These are phyloP conservation scores for Eupithecia abbreviata DNA, from an alignment of 2,888 invertebrate genomes.

Conservation along the genomic window DNA sequence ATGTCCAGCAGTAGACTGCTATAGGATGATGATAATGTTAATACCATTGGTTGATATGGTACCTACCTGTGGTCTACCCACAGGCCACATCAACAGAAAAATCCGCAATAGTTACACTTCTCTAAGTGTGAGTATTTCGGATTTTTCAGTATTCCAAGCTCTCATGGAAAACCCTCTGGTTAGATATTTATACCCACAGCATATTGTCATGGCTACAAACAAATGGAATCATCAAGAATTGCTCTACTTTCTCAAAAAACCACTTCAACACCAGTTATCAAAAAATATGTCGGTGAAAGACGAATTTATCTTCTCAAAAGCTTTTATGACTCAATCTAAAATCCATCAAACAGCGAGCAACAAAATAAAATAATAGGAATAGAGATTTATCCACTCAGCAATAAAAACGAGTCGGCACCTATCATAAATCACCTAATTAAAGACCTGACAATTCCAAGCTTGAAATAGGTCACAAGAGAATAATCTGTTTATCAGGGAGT, in stretches of 20 bases:
- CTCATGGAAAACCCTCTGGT: no score
- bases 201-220: neutral
- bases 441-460: slow-evolving; percentile 28
- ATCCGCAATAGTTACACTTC: neutral
- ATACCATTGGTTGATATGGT: no score
- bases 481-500: slow-evolving; percentile 38
- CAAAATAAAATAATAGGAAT: slow-evolving; percentile 25
- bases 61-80: no score
- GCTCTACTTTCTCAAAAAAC: neutral
- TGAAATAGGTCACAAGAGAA: slow-evolving; percentile 44
- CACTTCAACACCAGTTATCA: neutral
- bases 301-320: slow-evolving; percentile 11
- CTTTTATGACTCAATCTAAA: slow-evolving; percentile 24
- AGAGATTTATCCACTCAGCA: slow-evolving; percentile 24
- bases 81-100: neutral
- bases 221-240: neutral
- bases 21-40: no score
- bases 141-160: no score
- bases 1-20: no score
- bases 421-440: slow-evolving; percentile 42
- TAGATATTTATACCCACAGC: no score
- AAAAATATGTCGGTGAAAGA: neutral
- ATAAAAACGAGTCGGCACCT: slow-evolving; percentile 24
- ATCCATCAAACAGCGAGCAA: slow-evolving; percentile 22
- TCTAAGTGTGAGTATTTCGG: no score